Percentiles rank a stretch among this genome's conserved stretches.
Conservation (phyloP, 35 echinoderm and acorn worm species). For the Antedon bifida region DNA sequence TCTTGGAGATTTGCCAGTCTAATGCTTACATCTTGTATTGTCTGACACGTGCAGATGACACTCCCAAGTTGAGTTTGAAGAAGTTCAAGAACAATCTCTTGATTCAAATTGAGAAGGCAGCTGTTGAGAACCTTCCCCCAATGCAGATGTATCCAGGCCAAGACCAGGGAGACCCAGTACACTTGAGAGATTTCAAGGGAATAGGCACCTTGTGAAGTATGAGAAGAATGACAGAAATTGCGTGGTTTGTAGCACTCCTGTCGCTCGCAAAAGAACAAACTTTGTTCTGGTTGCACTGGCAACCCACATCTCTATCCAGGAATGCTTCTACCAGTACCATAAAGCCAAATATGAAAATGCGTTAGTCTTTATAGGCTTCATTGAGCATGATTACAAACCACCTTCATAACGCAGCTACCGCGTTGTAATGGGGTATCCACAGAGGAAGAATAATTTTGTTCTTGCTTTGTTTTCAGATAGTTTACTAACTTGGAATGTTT, state of each 20-base stretch:
- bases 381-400: too few relatives aligned
- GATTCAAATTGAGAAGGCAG: background rate
- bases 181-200: constrained; percentile 12
- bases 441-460: too few relatives aligned
- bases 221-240: constrained; percentile 11
- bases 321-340: background rate
- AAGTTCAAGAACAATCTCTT: constrained; percentile 11
- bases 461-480: too few relatives aligned
- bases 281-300: constrained; percentile 8
- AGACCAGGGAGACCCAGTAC: background rate
- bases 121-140: background rate
- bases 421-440: too few relatives aligned
- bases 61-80: background rate
- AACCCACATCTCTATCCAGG: background rate
- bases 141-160: background rate
- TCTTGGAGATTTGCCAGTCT: background rate
- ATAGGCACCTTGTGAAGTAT: constrained; percentile 20
- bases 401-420: too few relatives aligned
- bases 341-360: too few relatives aligned
- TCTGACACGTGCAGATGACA: background rate
- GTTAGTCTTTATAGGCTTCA: too few relatives aligned
- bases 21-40: constrained; percentile 10
- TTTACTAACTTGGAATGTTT: too few relatives aligned
- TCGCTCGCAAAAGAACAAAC: constrained; percentile 3
- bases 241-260: constrained; percentile 6